Base-by-base conservation (phyloP, 2,888 invertebrate genomes). In the Synanthedon tipuliformis region DNA sequence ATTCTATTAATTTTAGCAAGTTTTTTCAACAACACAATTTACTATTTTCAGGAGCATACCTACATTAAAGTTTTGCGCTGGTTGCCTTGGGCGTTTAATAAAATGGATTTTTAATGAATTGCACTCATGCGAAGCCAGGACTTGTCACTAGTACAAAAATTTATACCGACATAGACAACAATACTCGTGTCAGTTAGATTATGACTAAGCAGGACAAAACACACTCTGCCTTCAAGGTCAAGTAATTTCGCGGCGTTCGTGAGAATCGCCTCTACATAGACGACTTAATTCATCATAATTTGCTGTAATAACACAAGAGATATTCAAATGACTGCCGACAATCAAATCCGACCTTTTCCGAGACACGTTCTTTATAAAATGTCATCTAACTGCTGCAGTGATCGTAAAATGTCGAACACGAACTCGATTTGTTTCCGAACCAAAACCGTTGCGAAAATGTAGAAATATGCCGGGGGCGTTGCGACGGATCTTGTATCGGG, bases 351-450 rank as follows among this genome's bases (percentile, higher is more conserved):
- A 87, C 87, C 86, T 87, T 87, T 86, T 78, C 79, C 74, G 69
- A 83, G 80, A 83, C 83, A 86, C 83, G 83, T 83, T 84, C 78
- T 80, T 84, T 84, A 83, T 86, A 84, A 82, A 85, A 81, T 83
- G 84, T 84, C 81, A 77, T 84, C 81, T 81, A 78, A 81, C 76
- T 78, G 77, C 79, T 63, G 63, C 77, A 71, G 77, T 81, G 80
- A 81, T 85, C 82, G 79, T 81, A 75, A 84, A 85, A 85, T 85
- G 84, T 83, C 82, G 81, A 81, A 85, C 83, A 82, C 81, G 81
- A 85, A 80, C 76, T 81, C 82, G 73, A 82, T 82, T 83, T 78
- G 78, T 81, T 83, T 78, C 75, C 73, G 74, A 79, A 64, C 58
- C 55, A 62, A 62, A 72, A 73, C 67, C 63, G 69, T 81, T 82